Evolutionary conservation across 2,113 vertebrate species (phyloP).

Genomic region (Rhinogobius similis): DNA sequence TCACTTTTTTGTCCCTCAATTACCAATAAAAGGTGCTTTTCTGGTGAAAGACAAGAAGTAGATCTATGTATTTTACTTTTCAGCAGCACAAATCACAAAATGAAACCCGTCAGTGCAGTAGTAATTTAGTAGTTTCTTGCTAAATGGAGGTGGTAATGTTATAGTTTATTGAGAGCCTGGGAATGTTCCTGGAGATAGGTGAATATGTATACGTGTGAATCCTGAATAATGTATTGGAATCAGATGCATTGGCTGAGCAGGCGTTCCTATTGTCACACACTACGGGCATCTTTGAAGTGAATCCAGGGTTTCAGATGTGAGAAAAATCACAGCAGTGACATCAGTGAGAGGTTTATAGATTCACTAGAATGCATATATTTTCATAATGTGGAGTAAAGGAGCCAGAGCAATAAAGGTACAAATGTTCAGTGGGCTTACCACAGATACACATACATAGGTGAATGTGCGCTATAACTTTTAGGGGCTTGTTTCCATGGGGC

Average conservation of each 20-base stretch:
- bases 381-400: constrained; percentile 39
- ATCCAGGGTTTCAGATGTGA: constrained; percentile 42
- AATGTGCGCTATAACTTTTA: neutral
- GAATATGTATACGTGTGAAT: constrained; percentile 53
- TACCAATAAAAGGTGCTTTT: too few relatives aligned
- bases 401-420: constrained; percentile 32
- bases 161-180: constrained; percentile 28
- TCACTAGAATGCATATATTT: constrained; percentile 54
- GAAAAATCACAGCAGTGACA: constrained; percentile 34
- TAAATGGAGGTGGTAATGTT: constrained; percentile 1
- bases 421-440: constrained; percentile 16
- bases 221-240: constrained; percentile 67
- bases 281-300: constrained; percentile 60
- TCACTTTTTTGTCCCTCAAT: too few relatives aligned
- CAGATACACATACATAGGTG: neutral
- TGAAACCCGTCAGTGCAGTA: neutral
- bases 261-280: constrained; percentile 43
- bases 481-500: neutral
- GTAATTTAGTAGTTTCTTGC: neutral
- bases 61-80: too few relatives aligned
- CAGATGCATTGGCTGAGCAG: constrained; percentile 26
- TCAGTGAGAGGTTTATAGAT: constrained; percentile 40
- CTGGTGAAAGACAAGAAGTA: too few relatives aligned
- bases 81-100: neutral
- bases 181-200: constrained; percentile 40